phyloP scores from a whole-genome alignment of 1,140 invertebrate genomes.

The Cydia fagiglandana region DNA sequence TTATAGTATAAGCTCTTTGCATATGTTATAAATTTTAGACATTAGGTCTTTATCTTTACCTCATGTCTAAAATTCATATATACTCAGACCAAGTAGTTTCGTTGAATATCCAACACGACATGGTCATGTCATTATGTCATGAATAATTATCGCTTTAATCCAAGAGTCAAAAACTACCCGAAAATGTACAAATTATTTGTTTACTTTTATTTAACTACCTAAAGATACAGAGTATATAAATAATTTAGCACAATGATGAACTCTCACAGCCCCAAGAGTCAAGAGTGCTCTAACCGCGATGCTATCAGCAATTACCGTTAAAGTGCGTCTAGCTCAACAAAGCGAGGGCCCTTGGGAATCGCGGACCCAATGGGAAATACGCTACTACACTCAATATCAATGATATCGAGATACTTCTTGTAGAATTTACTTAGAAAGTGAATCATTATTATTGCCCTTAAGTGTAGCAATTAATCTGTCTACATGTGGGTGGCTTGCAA shows the following conservation, averaged over 20 bases:
- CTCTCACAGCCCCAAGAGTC: neutral
- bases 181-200: no score
- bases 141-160: no score
- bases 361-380: neutral
- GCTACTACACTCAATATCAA: neutral
- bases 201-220: no score
- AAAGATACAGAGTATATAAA: no score
- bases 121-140: no score
- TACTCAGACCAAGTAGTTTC: no score
- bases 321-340: neutral
- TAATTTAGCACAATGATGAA: neutral
- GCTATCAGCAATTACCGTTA: slow-evolving; percentile 27
- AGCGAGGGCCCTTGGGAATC: slow-evolving; percentile 23
- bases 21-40: no score
- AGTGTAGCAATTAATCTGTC: neutral
- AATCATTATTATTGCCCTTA: neutral
- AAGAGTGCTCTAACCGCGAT: neutral
- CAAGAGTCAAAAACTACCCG: no score
- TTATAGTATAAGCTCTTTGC: no score
- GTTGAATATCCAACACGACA: no score
- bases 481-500: neutral
- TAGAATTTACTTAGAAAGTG: neutral
- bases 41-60: no score
- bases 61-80: no score
- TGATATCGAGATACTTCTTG: neutral